Evolutionary conservation across 2,113 vertebrate species (phyloP).

Genomic region (Tyrannus savana): DNA sequence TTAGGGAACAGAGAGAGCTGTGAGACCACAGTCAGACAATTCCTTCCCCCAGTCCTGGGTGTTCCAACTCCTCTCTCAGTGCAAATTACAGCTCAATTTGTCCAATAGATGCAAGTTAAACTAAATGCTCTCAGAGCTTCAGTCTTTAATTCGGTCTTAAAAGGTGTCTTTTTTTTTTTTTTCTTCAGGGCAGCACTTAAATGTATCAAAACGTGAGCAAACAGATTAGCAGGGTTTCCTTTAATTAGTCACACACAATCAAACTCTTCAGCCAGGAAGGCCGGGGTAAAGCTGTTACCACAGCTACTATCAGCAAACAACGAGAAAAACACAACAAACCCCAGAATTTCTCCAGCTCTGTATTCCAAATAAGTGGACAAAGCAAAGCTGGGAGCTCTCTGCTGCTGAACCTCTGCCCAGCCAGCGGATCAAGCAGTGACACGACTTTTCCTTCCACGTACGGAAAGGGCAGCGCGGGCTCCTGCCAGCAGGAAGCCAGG

Average conservation of each 20-base stretch:
- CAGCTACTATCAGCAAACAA: constrained; percentile 34
- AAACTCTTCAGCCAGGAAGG: not conserved
- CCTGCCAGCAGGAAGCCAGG: not conserved
- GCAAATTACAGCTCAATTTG: fast-evolving
- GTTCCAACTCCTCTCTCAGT: fast-evolving
- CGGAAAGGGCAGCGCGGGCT: not conserved
- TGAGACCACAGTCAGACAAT: fast-evolving
- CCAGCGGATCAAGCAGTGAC: not conserved
- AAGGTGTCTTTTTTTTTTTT: not conserved
- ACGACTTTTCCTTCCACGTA: not conserved
- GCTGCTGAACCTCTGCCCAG: not conserved
- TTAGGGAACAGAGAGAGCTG: fast-evolving
- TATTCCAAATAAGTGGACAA: not conserved
- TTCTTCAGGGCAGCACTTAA: not conserved
- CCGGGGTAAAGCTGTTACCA: not conserved
- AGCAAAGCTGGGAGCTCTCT: not conserved
- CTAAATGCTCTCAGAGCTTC: not conserved
- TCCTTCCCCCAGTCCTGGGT: fast-evolving
- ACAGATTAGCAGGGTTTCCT: not conserved
- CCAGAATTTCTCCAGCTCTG: not conserved
- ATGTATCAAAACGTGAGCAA: not conserved
- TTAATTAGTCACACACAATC: not conserved
- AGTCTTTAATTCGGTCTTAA: not conserved
- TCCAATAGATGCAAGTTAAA: fast-evolving
- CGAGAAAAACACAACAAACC: not conserved